Percentiles rank a stretch among this genome's conserved stretches.
Evolutionary conservation across 2,797 vertebrate genomes (phyloP).

Genomic region (Sebastes vulpes): DNA sequence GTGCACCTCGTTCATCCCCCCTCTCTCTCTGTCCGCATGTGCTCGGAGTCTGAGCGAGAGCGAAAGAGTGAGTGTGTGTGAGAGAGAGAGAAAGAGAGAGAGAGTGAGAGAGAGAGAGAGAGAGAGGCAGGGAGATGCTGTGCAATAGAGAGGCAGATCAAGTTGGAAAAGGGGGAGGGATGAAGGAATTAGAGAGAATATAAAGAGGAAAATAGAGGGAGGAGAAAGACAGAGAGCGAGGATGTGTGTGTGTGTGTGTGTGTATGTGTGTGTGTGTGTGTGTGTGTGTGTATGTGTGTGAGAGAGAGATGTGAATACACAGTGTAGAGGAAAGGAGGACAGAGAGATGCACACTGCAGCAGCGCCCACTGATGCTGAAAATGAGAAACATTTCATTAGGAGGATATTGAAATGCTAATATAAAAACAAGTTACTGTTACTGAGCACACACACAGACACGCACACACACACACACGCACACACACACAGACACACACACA

Average conservation of each 20-base stretch:
- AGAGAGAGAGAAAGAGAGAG: not conserved
- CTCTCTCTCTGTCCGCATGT: constrained; percentile 71
- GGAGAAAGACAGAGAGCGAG: constrained; percentile 36
- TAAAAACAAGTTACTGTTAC: constrained; percentile 51
- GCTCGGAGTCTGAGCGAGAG: constrained; percentile 55
- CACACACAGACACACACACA: not conserved
- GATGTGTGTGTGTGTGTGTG: not conserved
- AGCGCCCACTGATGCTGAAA: constrained; percentile 81
- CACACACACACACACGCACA: not conserved
- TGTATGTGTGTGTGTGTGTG: not conserved
- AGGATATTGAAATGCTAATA: constrained; percentile 65
- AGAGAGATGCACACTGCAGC: constrained; percentile 71
- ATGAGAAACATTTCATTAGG: constrained; percentile 77
- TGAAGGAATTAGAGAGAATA: constrained; percentile 79
- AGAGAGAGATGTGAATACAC: constrained; percentile 18
- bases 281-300: not conserved
- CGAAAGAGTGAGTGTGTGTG: constrained; percentile 43
- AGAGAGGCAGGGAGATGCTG: constrained; percentile 47
- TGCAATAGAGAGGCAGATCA: constrained; percentile 68
- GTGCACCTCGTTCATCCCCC: constrained; percentile 68
- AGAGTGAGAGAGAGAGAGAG: not conserved
- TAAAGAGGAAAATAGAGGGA: constrained; percentile 65
- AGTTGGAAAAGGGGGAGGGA: constrained; percentile 75
- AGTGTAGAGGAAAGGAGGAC: constrained; percentile 61
- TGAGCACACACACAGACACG: not conserved